Percentiles rank a stretch among this genome's conserved stretches.
These are phyloP conservation scores for Anthophora plumipes DNA, from an alignment of 2,888 invertebrate genomes.

Conservation along the genomic window DNA sequence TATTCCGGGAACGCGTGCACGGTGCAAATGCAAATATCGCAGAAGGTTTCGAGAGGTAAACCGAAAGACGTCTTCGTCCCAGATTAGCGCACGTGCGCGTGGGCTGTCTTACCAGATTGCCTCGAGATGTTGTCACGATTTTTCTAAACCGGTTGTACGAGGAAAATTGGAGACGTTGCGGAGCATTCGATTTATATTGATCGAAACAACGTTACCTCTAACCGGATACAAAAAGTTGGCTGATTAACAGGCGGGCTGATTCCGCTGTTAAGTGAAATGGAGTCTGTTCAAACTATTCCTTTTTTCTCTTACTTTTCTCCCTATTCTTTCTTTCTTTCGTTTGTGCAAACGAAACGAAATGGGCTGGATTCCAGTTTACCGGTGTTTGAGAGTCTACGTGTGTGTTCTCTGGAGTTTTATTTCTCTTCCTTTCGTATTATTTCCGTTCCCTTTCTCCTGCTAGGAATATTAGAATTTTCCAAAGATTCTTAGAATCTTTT, in stretches of 20 bases:
- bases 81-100: slow-evolving; percentile 50
- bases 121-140: not conserved
- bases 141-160: not conserved
- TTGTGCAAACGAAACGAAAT: too few relatives aligned
- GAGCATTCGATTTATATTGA: slow-evolving; percentile 3
- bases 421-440: too few relatives aligned
- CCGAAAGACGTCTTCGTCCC: slow-evolving; percentile 49
- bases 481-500: too few relatives aligned
- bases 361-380: too few relatives aligned
- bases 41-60: slow-evolving; percentile 29
- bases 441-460: too few relatives aligned
- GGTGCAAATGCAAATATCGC: slow-evolving; percentile 43
- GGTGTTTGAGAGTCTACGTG: too few relatives aligned
- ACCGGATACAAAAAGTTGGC: not conserved
- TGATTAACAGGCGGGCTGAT: slow-evolving; percentile 6
- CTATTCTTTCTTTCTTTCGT: too few relatives aligned
- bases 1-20: slow-evolving; percentile 22
- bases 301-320: too few relatives aligned
- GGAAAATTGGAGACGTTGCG: not conserved
- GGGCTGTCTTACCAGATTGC: slow-evolving; percentile 45
- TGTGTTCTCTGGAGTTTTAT: too few relatives aligned
- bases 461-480: too few relatives aligned
- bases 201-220: too few relatives aligned
- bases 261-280: not conserved
- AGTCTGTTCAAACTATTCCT: not conserved